Conservation (phyloP, 64 coral and sea anemone species). For the Porites australiensis region DNA sequence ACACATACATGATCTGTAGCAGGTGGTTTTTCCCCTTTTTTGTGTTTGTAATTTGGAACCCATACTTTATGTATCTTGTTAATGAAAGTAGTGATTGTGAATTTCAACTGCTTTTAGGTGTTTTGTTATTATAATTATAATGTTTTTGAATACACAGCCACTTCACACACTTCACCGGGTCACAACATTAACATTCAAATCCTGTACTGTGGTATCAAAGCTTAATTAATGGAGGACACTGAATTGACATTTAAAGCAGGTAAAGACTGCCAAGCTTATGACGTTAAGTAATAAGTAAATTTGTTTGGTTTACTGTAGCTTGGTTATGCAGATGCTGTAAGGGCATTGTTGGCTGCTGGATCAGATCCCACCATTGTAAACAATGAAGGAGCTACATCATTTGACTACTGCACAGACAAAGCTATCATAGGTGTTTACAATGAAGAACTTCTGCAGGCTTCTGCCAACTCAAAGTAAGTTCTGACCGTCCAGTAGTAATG, state of each 20-base stretch:
- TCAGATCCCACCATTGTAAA: conserved; percentile 96
- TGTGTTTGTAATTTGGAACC: too few relatives aligned
- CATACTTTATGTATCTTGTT: too few relatives aligned
- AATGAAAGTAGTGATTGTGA: too few relatives aligned
- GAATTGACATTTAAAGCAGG: background rate
- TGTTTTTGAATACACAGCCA: too few relatives aligned
- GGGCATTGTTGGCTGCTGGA: conserved; percentile 88
- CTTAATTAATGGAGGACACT: too few relatives aligned
- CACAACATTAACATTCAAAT: too few relatives aligned
- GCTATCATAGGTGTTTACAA: conserved; percentile 92
- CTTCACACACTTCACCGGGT: too few relatives aligned
- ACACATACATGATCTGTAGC: too few relatives aligned
- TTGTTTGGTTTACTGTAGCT: conserved; percentile 48
- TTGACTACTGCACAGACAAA: conserved; percentile 96
- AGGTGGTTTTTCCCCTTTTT: too few relatives aligned
- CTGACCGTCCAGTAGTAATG: background rate
- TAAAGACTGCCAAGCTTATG: background rate
- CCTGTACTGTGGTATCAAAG: background rate
- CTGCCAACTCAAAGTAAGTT: conserved; percentile 92
- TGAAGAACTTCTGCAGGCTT: conserved; percentile 94
- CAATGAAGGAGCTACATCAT: conserved; percentile 93
- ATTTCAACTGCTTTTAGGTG: too few relatives aligned
- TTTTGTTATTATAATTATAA: too few relatives aligned
- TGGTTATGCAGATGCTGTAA: conserved; percentile 85
- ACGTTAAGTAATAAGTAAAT: background rate